Percentiles rank a stretch among this genome's conserved stretches.
phyloP scores from a whole-genome alignment of 1,140 invertebrate genomes.

The Rhyzopertha dominica region DNA sequence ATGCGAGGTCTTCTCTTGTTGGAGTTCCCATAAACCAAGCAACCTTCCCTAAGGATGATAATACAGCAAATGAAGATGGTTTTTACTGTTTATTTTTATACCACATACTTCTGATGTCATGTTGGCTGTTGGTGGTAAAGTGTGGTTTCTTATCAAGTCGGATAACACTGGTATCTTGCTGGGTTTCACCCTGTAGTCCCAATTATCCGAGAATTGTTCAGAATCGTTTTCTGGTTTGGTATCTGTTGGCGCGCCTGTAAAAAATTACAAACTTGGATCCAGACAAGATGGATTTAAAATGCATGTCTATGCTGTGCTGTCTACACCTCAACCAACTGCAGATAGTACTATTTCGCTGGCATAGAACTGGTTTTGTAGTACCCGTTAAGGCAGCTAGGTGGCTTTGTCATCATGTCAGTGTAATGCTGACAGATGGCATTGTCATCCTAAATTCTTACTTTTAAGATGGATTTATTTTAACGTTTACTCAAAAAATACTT shows the following conservation, averaged over 20 bases:
- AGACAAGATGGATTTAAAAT: too few relatives aligned
- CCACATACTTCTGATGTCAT: constrained; percentile 43
- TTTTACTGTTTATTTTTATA: constrained; percentile 2
- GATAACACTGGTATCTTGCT: constrained; percentile 34
- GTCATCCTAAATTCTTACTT: too few relatives aligned
- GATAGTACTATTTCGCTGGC: too few relatives aligned
- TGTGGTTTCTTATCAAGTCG: constrained; percentile 34
- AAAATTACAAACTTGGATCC: too few relatives aligned
- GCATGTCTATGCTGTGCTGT: too few relatives aligned
- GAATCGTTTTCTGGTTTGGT: not conserved
- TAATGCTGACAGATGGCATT: too few relatives aligned
- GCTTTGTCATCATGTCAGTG: too few relatives aligned
- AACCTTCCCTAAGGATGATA: constrained; percentile 46
- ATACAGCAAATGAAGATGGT: constrained; percentile 1
- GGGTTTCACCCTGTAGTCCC: constrained; percentile 39
- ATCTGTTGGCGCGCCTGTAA: not conserved
- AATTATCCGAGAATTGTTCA: constrained; percentile 33
- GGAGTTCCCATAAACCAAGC: constrained; percentile 65
- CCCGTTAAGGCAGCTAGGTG: too few relatives aligned
- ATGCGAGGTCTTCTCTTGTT: constrained; percentile 61
- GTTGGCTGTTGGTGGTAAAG: constrained; percentile 34
- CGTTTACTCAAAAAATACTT: too few relatives aligned
- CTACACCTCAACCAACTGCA: too few relatives aligned
- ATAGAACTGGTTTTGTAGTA: too few relatives aligned
- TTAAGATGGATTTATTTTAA: too few relatives aligned